Base-by-base conservation (phyloP, 2,113 vertebrate genomes). In the Corythaixoides concolor region DNA sequence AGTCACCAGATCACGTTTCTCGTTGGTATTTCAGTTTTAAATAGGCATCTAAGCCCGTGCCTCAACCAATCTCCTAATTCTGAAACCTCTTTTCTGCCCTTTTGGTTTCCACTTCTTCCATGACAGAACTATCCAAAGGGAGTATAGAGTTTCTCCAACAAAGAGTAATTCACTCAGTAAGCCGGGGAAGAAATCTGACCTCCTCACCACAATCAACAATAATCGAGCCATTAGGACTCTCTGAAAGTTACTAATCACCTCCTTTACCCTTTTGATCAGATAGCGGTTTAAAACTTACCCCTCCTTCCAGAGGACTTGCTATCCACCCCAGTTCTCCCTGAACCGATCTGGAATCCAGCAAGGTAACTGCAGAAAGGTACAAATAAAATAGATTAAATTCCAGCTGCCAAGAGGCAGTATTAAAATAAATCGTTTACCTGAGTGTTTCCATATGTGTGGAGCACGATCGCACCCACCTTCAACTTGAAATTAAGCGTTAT, bases 291-390 rank as follows among this genome's bases (percentile, higher is more conserved):
- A 82, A 96, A 99, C 99, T 99, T 98, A 99, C 99, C 99, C 99
- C 99, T 99, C 99, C 99, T 99, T 99, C 99, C 94, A 99, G 97
- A 37, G 99, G 99, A 90, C 98, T 99, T 17, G 99, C 99, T 97
- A 99, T 99, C 99, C 99, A 99, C 95, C 99, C 99, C 96, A 99
- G 98, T 66, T 99, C 99, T 94, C 99, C 99, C 97, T 99, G 99
- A 64, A 99, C 99, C 9, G 99, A 98, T 98, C 99, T 99, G 98
- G 99, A 99, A 98, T 99, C 99, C 99, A 99, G 95, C 96, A 99
- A 98, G 92, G 99, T 99, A 98, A 99, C 99, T 99, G 98, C 95
- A 97, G 97, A 96, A 95, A 92, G 13, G 60, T 94, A 97, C 97
- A 97, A 96, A 95, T 69, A 80, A 97, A 96, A 98, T 18, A 95